Conservation (phyloP, 2,113 vertebrate genomes). For the Odocoileus virginianus region DNA sequence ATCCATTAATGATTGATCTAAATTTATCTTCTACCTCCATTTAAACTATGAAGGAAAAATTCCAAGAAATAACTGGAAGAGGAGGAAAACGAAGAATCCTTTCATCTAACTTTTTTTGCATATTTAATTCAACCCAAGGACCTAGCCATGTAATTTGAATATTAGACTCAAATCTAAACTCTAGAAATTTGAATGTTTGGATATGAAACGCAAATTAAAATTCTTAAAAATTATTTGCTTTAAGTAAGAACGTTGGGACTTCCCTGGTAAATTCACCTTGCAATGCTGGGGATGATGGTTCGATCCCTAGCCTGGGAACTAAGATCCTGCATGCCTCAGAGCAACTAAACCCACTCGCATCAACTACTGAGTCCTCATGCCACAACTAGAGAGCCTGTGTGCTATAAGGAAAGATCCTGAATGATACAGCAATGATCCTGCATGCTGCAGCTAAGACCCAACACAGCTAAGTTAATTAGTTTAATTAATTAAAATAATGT, state of each 20-base stretch:
- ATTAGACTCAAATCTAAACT: neutral
- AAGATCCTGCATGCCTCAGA: neutral
- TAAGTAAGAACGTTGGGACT: neutral
- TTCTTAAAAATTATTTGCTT: neutral
- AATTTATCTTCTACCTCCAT: neutral
- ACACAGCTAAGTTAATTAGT: neutral
- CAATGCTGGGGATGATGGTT: neutral
- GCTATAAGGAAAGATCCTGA: neutral
- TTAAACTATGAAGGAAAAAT: neutral
- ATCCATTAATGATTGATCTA: neutral
- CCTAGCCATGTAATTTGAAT: neutral
- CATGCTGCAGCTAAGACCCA: neutral
- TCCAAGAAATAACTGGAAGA: neutral
- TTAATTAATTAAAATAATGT: neutral
- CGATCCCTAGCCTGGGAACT: neutral
- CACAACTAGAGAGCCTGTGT: neutral
- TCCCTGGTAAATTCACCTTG: neutral
- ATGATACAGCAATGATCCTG: neutral
- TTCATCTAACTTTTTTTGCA: neutral
- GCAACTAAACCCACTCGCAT: neutral
- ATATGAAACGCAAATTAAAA: neutral
- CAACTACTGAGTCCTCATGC: neutral
- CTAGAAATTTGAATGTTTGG: neutral
- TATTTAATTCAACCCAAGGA: neutral
- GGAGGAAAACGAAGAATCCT: neutral